Evolutionary conservation across 1,140 invertebrate genomes (phyloP).

Genomic region (Musca vetustissima): DNA sequence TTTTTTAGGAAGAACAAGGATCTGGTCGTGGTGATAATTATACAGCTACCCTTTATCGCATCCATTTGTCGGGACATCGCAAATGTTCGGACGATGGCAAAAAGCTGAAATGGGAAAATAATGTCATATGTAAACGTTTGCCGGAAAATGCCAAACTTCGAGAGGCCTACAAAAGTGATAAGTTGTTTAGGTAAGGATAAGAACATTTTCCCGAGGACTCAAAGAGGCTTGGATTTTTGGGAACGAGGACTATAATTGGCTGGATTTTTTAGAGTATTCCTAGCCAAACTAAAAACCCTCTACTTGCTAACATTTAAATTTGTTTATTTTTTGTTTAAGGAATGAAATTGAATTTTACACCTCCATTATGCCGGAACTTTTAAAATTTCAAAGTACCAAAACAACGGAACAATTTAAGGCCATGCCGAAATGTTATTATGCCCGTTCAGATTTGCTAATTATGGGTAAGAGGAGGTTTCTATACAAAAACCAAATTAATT

Average conservation of each 20-base stretch:
- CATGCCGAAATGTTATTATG: slow-evolving; percentile 67
- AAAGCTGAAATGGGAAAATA: slow-evolving; percentile 60
- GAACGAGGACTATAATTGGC: neutral
- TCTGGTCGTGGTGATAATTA: slow-evolving; percentile 73
- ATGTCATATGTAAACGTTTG: slow-evolving; percentile 70
- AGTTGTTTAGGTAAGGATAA: slow-evolving; percentile 59
- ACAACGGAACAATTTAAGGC: slow-evolving; percentile 60
- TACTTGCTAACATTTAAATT: no score
- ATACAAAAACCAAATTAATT: neutral
- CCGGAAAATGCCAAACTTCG: slow-evolving; percentile 65
- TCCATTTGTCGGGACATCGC: slow-evolving; percentile 62
- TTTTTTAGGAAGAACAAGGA: slow-evolving; percentile 63
- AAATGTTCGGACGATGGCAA: slow-evolving; percentile 50
- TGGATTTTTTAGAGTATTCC: no score
- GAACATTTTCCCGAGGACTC: neutral
- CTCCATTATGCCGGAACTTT: slow-evolving; percentile 65
- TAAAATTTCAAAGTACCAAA: slow-evolving; percentile 60
- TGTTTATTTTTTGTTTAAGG: slow-evolving; percentile 37
- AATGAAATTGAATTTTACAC: slow-evolving; percentile 74
- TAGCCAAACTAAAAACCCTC: neutral
- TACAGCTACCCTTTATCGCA: slow-evolving; percentile 70
- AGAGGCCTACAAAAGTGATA: slow-evolving; percentile 70
- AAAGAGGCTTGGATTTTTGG: neutral
- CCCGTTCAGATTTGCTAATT: slow-evolving; percentile 64
- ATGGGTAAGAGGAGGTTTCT: slow-evolving; percentile 60